These are phyloP conservation scores for Mesodorylaimus sp. DNA, from an alignment of 2,888 invertebrate species.

Conservation along the genomic window DNA sequence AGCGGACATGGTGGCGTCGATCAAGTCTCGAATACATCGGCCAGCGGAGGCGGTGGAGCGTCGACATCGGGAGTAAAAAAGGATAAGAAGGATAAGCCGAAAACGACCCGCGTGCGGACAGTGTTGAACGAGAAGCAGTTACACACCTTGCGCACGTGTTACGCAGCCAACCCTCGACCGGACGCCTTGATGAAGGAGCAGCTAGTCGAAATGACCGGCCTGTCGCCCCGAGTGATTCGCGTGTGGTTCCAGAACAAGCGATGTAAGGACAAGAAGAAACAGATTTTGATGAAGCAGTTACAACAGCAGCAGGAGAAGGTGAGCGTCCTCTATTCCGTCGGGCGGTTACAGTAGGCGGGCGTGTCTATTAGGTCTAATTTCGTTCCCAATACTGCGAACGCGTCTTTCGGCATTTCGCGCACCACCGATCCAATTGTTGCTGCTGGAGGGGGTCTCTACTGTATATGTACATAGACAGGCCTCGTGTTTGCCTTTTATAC, in stretches of 20 bases:
- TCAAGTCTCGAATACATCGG: no score
- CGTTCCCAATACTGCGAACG: no score
- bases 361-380: no score
- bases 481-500: no score
- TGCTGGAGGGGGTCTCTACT: no score
- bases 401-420: no score
- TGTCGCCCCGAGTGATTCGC: conserved; percentile 88
- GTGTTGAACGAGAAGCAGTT: conserved; percentile 96
- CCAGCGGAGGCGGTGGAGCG: no score
- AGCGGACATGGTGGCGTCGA: no score
- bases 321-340: conserved; percentile 24
- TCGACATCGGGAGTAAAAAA: no score
- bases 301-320: conserved; percentile 89
- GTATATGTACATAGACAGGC: no score
- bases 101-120: conserved; percentile 92
- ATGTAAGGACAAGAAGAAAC: conserved; percentile 92
- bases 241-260: conserved; percentile 95
- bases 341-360: no score
- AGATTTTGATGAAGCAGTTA: conserved; percentile 85
- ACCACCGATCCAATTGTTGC: no score
- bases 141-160: conserved; percentile 88
- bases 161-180: conserved; percentile 88
- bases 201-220: conserved; percentile 91
- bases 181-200: conserved; percentile 99
- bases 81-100: conserved; percentile 39